Evolutionary conservation across 2,888 invertebrate genomes (phyloP).

Genomic region (Stenodera caucasica): DNA sequence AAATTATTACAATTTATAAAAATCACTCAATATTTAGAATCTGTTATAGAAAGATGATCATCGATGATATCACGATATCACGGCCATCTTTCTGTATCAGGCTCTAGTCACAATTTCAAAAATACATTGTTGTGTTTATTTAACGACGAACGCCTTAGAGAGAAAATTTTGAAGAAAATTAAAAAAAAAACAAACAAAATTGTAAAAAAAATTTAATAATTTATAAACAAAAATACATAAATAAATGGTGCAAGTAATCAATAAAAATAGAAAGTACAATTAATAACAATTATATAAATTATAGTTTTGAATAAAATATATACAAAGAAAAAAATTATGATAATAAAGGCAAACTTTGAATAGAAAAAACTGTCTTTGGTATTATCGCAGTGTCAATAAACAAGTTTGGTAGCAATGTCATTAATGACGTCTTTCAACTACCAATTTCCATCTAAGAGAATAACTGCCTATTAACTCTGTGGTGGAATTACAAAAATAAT

Average conservation of each 20-base stretch:
- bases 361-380: slow-evolving; percentile 21
- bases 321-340: slow-evolving; percentile 26
- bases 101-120: too few relatives aligned
- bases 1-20: too few relatives aligned
- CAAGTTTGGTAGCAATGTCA: background rate
- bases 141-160: too few relatives aligned
- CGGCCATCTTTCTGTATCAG: too few relatives aligned
- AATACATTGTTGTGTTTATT: too few relatives aligned
- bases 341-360: slow-evolving; percentile 19
- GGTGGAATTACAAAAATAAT: background rate
- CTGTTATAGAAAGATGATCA: too few relatives aligned
- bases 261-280: slow-evolving; percentile 24
- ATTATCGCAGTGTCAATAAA: slow-evolving; percentile 9
- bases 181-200: slow-evolving; percentile 27
- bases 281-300: slow-evolving; percentile 28
- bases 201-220: slow-evolving; percentile 37
- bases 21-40: too few relatives aligned
- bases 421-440: too few relatives aligned
- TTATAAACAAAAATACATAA: slow-evolving; percentile 33
- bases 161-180: background rate
- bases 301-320: slow-evolving; percentile 31
- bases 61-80: too few relatives aligned
- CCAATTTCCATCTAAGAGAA: background rate
- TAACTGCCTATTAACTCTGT: background rate
- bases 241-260: slow-evolving; percentile 20